Percentiles rank a stretch among this genome's conserved stretches.
Conservation (phyloP, 2,113 vertebrate species). For the Chaenocephalus aceratus region DNA sequence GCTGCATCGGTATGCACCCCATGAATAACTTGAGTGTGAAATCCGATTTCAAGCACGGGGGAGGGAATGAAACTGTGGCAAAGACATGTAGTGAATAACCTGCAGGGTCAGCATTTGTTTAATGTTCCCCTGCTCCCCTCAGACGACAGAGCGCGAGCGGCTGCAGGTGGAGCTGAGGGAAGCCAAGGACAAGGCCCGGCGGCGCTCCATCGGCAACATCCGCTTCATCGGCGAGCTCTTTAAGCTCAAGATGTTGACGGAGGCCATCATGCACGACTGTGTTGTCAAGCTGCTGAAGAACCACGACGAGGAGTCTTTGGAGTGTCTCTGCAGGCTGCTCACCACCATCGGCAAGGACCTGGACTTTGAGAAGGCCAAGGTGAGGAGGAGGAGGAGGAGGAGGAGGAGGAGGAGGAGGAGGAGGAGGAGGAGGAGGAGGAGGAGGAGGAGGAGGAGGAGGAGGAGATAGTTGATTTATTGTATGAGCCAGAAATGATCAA, state of each 20-base stretch:
- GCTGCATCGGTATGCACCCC: constrained; percentile 87
- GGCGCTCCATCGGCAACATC: constrained; percentile 97
- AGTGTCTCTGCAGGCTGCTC: constrained; percentile 96
- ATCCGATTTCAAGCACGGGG: not conserved
- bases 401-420: not conserved
- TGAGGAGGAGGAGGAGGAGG: constrained; percentile 75
- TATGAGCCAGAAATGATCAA: too few relatives aligned
- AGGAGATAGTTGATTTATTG: not conserved
- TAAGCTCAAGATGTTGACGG: constrained; percentile 98
- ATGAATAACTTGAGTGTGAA: not conserved
- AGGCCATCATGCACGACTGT: constrained; percentile 99
- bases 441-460: constrained; percentile 51
- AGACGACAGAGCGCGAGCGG: constrained; percentile 91
- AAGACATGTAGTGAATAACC: not conserved
- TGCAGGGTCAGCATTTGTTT: not conserved
- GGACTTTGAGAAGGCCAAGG: constrained; percentile 99
- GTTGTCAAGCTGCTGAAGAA: constrained; percentile 98
- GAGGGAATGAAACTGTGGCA: not conserved
- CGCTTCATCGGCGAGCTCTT: constrained; percentile 98
- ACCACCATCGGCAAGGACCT: constrained; percentile 98
- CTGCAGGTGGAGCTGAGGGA: constrained; percentile 95
- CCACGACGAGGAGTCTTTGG: constrained; percentile 95
- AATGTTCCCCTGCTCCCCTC: not conserved
- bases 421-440: constrained; percentile 69
- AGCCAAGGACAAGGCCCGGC: constrained; percentile 94